These are phyloP conservation scores for Sepiola atlantica DNA, from an alignment of 2,888 invertebrate genomes.

Conservation along the genomic window DNA sequence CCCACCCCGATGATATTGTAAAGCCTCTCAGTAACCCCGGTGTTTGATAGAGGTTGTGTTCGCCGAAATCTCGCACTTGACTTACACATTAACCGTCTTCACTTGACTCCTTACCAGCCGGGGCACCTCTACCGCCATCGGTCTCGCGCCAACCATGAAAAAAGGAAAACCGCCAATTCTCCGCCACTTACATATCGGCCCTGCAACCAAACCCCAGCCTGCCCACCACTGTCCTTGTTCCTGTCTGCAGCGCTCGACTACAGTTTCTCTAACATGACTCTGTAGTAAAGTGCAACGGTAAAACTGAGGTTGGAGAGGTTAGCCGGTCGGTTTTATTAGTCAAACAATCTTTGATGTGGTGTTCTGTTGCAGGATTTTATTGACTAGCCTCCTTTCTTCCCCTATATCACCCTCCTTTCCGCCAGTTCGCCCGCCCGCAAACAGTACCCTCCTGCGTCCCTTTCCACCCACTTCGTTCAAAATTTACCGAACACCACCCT, in stretches of 20 bases:
- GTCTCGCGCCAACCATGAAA: not conserved
- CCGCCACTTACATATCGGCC: not conserved
- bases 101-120: not conserved
- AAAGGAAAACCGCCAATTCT: not conserved
- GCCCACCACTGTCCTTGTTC: not conserved
- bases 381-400: not conserved
- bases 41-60: not conserved
- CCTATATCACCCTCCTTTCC: no score
- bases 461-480: constrained; percentile 15
- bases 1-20: not conserved
- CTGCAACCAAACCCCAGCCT: not conserved
- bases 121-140: not conserved
- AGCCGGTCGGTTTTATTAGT: not conserved
- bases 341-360: constrained; percentile 32
- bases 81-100: not conserved
- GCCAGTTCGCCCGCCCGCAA: not conserved
- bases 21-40: not conserved
- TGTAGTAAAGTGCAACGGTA: not conserved
- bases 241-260: not conserved
- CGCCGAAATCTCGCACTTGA: not conserved
- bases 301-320: not conserved
- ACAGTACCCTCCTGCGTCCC: not conserved
- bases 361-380: not conserved
- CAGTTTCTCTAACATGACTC: not conserved
- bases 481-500: not conserved